A percentile compares a stretch with the other conserved stretches of the same genome.
phyloP scores from a whole-genome alignment of 2,113 vertebrate species.

The Podocnemis expansa region DNA sequence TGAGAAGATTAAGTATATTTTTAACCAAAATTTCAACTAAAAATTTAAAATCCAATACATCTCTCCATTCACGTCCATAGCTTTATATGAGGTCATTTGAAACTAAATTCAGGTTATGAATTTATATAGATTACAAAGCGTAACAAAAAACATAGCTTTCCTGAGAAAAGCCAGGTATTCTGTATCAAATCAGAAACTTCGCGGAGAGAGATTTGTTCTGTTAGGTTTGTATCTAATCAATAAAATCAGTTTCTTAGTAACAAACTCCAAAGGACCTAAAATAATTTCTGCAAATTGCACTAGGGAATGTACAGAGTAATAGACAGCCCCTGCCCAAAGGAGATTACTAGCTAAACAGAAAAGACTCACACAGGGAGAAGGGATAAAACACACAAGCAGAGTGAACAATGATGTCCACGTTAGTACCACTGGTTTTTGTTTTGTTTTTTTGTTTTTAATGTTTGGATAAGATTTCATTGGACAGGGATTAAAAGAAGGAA shows the following conservation, averaged over 20 bases:
- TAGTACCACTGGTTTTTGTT: neutral
- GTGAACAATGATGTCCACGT: fast-evolving
- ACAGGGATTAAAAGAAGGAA: neutral
- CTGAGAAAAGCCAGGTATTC: neutral
- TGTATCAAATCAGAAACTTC: too few relatives aligned
- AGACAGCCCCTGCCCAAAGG: neutral
- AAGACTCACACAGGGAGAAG: neutral
- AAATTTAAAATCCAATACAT: neutral
- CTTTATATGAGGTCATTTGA: neutral
- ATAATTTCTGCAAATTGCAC: too few relatives aligned
- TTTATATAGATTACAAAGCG: neutral
- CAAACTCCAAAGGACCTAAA: too few relatives aligned
- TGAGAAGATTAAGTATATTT: too few relatives aligned
- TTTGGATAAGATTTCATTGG: neutral
- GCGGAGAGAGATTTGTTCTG: too few relatives aligned
- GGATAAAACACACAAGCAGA: neutral
- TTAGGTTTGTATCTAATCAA: too few relatives aligned
- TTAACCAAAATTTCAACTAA: neutral
- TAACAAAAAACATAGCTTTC: neutral
- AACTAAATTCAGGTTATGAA: neutral
- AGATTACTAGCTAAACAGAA: neutral
- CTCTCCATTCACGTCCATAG: neutral
- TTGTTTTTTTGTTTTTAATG: neutral
- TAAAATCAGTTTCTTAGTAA: too few relatives aligned
- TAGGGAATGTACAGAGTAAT: neutral